Evolutionary conservation across 2,113 vertebrate species (phyloP), one percentile per base, ranked within the genome.

Genomic region (Gobiocypris rarus): DNA sequence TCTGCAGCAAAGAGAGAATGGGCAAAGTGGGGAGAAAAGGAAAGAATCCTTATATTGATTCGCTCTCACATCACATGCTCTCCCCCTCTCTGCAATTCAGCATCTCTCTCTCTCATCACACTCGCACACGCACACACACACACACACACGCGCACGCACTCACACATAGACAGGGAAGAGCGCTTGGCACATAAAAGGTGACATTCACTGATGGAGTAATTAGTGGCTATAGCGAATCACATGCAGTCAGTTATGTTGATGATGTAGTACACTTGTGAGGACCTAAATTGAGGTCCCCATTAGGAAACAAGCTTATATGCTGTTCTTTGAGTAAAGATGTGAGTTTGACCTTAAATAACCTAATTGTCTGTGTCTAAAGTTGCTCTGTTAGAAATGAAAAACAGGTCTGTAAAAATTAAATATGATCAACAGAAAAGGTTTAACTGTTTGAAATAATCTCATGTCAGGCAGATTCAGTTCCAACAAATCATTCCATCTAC

Each of bases 171-270:
- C 9, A 67, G 28, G 34, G 45, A 67, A 31, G 58, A 58, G 67
- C 15, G 45, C 82, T 24, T 69, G 17, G 56, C 38, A 34, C 71
- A 79, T 76, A 69, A 84, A 86, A 86, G 82, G 85, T 84, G 76
- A 84, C 70, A 84, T 84, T 84, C 70, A 86, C 69, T 84, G 82
- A 84, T 84, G 70, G 26, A 38, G 79, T 84, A 86, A 86, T 84
- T 83, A 83, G 67, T 26, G 19, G 76, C 58, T 86, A 34, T 34
- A 19, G 56, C 58, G 14, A 73, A 54, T 80, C 81, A 83, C 76
- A 75, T 75, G 56, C 19, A 69, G 69, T 69, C 82, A 81, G 34
- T 41, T 48, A 65, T 17, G 38, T 38, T 84, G 45, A 65, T 86
- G 54, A 59, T 58, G 67, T 54, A 50, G 22, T n/a, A n/a, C n/a